These are phyloP conservation scores for Aythya baeri DNA, from an alignment of 2,113 vertebrate species.

Conservation along the genomic window DNA sequence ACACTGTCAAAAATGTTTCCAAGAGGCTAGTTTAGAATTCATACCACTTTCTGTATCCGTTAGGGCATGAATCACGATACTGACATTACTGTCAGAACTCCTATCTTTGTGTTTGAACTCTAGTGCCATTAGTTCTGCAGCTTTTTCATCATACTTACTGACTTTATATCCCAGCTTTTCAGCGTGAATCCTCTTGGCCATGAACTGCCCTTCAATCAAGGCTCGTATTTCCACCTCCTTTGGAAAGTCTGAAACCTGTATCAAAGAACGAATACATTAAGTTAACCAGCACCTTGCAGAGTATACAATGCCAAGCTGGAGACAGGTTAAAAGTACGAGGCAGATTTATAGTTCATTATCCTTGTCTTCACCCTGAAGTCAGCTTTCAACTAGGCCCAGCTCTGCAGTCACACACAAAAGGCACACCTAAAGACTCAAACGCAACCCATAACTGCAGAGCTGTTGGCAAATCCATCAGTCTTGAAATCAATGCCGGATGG, in stretches of 20 bases:
- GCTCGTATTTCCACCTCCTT: constrained; percentile 88
- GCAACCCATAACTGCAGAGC: not conserved
- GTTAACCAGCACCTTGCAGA: not conserved
- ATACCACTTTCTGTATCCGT: not conserved
- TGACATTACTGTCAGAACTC: not conserved
- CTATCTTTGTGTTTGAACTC: not conserved
- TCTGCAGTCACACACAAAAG: not conserved
- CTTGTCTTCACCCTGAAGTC: not conserved
- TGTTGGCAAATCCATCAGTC: not conserved
- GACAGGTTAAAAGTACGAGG: not conserved
- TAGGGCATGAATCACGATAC: not conserved
- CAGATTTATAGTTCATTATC: not conserved
- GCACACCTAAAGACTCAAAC: not conserved
- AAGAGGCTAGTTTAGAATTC: not conserved
- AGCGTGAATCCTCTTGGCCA: constrained; percentile 93
- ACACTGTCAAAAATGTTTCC: not conserved
- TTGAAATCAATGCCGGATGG: not conserved
- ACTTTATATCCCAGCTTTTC: constrained; percentile 91
- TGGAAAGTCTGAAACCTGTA: constrained; percentile 81
- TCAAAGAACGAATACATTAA: not conserved
- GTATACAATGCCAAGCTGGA: not conserved
- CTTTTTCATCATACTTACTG: constrained; percentile 80
- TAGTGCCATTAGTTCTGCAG: not conserved
- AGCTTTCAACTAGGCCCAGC: not conserved
- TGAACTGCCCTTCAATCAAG: constrained; percentile 93